These are phyloP conservation scores for Brienomyrus brachyistius DNA, from an alignment of 2,113 vertebrate species.

Conservation along the genomic window DNA sequence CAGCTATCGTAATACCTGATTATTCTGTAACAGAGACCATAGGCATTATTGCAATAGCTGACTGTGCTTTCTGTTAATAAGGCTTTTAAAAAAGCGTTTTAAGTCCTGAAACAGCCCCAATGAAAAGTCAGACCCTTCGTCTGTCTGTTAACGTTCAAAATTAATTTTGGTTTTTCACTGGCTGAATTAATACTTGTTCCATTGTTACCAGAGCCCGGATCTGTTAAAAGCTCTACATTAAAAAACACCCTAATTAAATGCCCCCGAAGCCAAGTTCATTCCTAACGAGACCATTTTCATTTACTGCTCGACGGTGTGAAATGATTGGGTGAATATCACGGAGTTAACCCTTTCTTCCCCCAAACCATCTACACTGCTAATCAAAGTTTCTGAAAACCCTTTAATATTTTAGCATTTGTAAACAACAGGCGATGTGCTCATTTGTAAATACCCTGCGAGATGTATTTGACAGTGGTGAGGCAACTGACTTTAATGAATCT, in stretches of 20 bases:
- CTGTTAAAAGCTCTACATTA: neutral
- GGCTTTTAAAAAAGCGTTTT: neutral
- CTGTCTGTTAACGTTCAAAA: neutral
- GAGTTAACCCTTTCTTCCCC: neutral
- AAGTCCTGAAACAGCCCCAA: neutral
- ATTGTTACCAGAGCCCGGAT: neutral
- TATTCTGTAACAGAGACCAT: neutral
- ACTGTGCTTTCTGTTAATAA: neutral
- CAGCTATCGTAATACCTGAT: neutral
- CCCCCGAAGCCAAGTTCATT: neutral
- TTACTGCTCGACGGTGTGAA: neutral
- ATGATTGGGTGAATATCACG: neutral
- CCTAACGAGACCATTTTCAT: slow-evolving; percentile 2
- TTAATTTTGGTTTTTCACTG: neutral
- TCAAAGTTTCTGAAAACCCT: neutral
- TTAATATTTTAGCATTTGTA: neutral
- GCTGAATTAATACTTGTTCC: neutral
- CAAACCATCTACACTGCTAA: neutral
- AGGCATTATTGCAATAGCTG: neutral
- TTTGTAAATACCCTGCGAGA: neutral
- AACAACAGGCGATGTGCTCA: neutral
- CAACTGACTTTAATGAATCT: neutral
- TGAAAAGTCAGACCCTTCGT: neutral
- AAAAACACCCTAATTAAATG: neutral
- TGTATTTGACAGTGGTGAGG: neutral